Evolutionary conservation across 2,113 vertebrate genomes (phyloP).

Genomic region (Gambusia holbrooki): DNA sequence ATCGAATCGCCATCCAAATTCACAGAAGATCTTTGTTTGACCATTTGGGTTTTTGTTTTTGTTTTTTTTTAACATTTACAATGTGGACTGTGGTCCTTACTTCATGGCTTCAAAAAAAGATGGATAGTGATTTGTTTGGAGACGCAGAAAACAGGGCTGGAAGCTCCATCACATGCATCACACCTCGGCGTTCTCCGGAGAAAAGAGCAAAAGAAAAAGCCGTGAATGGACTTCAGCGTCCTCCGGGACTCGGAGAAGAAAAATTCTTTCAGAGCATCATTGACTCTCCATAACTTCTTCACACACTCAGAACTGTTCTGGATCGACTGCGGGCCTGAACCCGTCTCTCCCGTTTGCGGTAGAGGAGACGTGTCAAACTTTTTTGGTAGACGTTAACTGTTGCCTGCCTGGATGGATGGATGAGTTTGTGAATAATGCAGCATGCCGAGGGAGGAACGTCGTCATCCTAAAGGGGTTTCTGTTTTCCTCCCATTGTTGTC

Average conservation of each 20-base stretch:
- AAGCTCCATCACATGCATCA: constrained; percentile 35
- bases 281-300: constrained; percentile 47
- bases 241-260: constrained; percentile 38
- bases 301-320: constrained; percentile 46
- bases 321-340: constrained; percentile 61
- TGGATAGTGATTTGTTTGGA: constrained; percentile 32
- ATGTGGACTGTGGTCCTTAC: constrained; percentile 19
- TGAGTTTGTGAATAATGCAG: constrained; percentile 54
- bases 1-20: not conserved
- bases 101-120: not conserved
- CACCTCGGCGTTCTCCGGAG: constrained; percentile 35
- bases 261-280: constrained; percentile 33
- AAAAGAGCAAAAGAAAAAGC: constrained; percentile 6
- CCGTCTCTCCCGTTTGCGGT: constrained; percentile 27
- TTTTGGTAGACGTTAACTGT: constrained; percentile 36
- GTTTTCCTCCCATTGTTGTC: constrained; percentile 31
- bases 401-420: not conserved
- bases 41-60: too few relatives aligned
- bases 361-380: constrained; percentile 22
- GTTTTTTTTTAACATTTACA: not conserved
- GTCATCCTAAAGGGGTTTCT: constrained; percentile 33
- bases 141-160: constrained; percentile 10
- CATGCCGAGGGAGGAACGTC: constrained; percentile 15
- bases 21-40: constrained; percentile 2
- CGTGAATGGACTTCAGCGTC: constrained; percentile 57